Evolutionary conservation across 1,140 invertebrate species (phyloP).

Genomic region (Psix sp.): DNA sequence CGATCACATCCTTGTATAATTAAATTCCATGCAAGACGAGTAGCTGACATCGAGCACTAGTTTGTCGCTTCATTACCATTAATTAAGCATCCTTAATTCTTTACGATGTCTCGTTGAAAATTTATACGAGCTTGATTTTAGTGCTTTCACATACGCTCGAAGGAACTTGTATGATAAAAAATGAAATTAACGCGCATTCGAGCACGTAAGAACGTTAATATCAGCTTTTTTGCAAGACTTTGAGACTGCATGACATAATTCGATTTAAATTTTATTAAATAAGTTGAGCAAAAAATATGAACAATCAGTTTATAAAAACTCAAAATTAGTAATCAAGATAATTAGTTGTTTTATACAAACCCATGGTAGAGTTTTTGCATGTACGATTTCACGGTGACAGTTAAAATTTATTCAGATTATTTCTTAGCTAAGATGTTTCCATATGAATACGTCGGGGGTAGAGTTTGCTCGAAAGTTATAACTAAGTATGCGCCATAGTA

Average conservation of each 20-base stretch:
- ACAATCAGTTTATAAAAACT: no score
- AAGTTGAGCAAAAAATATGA: no score
- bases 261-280: no score
- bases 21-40: conserved; percentile 61
- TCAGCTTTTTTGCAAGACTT: no score
- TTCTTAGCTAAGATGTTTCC: conserved; percentile 17
- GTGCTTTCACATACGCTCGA: conserved; percentile 25
- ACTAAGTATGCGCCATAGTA: conserved; percentile 13
- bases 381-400: no score
- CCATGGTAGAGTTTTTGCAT: no score
- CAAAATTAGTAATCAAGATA: no score
- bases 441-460: conserved; percentile 26
- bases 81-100: conserved; percentile 59
- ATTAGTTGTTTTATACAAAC: no score
- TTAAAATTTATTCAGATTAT: conserved; percentile 32
- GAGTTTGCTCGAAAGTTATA: conserved; percentile 27
- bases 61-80: conserved; percentile 62
- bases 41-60: conserved; percentile 57
- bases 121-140: conserved; percentile 44
- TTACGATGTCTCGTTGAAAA: conserved; percentile 45
- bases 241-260: no score
- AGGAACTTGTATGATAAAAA: conserved; percentile 30
- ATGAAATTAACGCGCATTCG: conserved; percentile 18
- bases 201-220: neutral
- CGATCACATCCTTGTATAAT: conserved; percentile 56